Evolutionary conservation across 23 tunicate species (phyloP).

Genomic region (Ascidia mentula): DNA sequence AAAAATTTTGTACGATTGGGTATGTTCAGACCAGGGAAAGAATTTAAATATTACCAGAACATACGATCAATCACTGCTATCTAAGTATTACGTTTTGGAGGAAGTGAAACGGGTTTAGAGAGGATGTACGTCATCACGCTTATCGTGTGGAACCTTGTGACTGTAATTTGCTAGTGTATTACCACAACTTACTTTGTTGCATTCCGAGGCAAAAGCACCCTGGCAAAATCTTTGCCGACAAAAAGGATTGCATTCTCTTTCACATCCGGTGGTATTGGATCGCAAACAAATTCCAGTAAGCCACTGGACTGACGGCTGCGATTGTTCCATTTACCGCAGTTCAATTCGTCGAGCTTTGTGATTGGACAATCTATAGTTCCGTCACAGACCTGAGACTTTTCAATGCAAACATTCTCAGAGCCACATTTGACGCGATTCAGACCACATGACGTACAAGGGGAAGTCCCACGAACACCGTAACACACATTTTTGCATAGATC

Average conservation of each 20-base stretch:
- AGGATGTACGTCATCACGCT: too few relatives aligned
- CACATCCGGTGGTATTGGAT: slow-evolving; percentile 3
- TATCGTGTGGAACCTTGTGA: too few relatives aligned
- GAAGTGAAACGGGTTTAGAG: too few relatives aligned
- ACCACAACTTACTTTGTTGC: not conserved
- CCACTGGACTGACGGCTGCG: not conserved
- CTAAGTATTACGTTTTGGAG: too few relatives aligned
- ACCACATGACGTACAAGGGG: not conserved
- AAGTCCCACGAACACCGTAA: slow-evolving; percentile 5
- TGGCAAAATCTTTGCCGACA: not conserved
- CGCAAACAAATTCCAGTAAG: slow-evolving; percentile 16
- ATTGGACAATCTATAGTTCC: slow-evolving; percentile 26
- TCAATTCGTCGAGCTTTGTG: slow-evolving; percentile 11
- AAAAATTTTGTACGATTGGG: too few relatives aligned
- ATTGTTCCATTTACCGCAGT: not conserved
- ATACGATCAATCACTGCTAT: too few relatives aligned
- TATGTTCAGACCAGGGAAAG: too few relatives aligned
- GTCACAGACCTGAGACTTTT: slow-evolving; percentile 9
- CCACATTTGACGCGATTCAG: slow-evolving; percentile 12
- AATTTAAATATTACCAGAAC: too few relatives aligned
- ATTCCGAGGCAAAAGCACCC: not conserved
- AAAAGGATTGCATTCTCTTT: not conserved
- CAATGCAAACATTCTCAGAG: slow-evolving; percentile 11
- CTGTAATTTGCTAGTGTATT: too few relatives aligned
- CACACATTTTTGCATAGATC: slow-evolving; percentile 19